phyloP scores from a whole-genome alignment of 2,797 vertebrate species.

The Cryptoprocta ferox region DNA sequence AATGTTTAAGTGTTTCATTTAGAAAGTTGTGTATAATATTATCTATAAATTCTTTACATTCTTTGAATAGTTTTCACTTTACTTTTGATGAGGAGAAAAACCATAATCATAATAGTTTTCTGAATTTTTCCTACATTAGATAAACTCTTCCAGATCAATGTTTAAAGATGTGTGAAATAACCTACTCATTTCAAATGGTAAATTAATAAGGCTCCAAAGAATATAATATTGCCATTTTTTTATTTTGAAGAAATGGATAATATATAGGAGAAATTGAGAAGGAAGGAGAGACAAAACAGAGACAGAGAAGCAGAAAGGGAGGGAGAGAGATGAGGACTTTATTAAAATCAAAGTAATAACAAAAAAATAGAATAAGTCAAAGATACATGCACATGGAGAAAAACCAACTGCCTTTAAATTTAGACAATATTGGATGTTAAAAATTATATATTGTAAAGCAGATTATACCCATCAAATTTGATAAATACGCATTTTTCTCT shows the following conservation, averaged over 20 bases:
- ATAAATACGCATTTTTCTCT: slow-evolving; percentile 56
- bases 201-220: not conserved
- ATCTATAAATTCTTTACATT: not conserved
- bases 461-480: not conserved
- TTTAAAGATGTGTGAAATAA: slow-evolving; percentile 23
- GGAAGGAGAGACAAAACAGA: not conserved
- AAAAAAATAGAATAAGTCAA: not conserved
- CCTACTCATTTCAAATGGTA: not conserved
- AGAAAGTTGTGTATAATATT: not conserved
- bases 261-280: not conserved
- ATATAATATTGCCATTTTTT: not conserved
- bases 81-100: not conserved
- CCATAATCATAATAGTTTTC: not conserved
- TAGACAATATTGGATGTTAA: not conserved
- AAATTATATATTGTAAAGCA: not conserved
- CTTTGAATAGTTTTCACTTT: not conserved
- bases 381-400: not conserved
- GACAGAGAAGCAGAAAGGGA: not conserved
- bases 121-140: not conserved
- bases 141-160: not conserved
- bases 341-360: not conserved
- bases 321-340: not conserved
- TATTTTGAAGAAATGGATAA: not conserved
- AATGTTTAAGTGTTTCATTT: not conserved
- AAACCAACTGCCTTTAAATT: not conserved